Evolutionary conservation across 30 jellyfish, hydroid and myxozoan species (phyloP), one percentile per base, ranked within the genome.

Genomic region (Hydractinia echinata): DNA sequence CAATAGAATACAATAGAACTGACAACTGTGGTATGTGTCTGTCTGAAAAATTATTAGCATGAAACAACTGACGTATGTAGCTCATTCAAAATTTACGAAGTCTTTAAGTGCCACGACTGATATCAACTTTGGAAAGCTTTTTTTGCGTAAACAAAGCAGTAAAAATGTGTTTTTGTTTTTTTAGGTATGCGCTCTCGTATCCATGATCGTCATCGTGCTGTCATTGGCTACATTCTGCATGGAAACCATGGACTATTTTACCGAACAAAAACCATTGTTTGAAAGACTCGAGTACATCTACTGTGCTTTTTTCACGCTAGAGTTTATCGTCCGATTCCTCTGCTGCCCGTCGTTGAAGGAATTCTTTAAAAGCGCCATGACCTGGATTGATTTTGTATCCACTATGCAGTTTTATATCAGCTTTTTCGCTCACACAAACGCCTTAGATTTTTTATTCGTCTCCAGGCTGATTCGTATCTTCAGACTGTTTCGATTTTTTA

Each of bases 141-240:
- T 58, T 58, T 11, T 11, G 15, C 15, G 15, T 16, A 58, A 58
- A 58, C 69, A 13, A 58, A 58, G 18, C 69, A 58, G 19, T 58
- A 58, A 58, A 58, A 3, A 58, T 13, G 69, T 58, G n/a, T 58
- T 13, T 55, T 74, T 58, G 16, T 44, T 67, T 39, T 55, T 81
- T 5, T 54, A 93, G 99, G 93, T 81, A 50, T 54, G 72, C 81
- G 99, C 99, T 6, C 51, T 93, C 84, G 85, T 84, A 10, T 83
- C 89, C 56, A 66, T 93, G 81, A 58, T 73, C 53, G 95, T 93
- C 67, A 93, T 93, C 86, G 79, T 93, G 20, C 81, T 88, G 51
- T 93, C 99, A 51, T 84, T 93, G 10, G 95, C 96, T 5, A 87
- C 99, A 67, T 93, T 93, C 73, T 93, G 99, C 83, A 58, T 87